Base-by-base conservation (phyloP, 2,888 invertebrate genomes). In the Cantharis lateralis region DNA sequence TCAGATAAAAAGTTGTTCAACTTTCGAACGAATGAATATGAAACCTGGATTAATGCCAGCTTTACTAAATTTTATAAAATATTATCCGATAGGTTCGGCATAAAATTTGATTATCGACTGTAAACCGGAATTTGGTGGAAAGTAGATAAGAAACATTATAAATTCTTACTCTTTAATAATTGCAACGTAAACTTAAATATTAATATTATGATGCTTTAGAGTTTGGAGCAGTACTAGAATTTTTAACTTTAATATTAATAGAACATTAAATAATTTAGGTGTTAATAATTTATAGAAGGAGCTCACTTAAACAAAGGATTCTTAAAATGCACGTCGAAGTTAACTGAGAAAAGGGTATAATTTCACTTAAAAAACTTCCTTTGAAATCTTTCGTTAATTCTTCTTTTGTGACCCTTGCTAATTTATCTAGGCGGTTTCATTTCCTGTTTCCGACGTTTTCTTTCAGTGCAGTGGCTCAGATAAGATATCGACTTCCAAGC, bases 381-480 rank as follows among this genome's bases (percentile, higher is more conserved):
- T 75, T 74, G 77, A 75, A 75, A 70, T 73, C 74, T 69, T 69
- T 70, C 77, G 77, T 77, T 77, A 77, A 77, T 77, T 77, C 74
- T 75, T 72, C 71, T 73, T 62, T 70, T 75, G 78, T 75, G 78
- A 72, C 75, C 78, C 75, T 72, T 78, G 71, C 78, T 78, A 75
- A 75, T 78, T 78, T 78, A 78, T 78, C 78, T 78, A 78, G 75
- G 75, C 71, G 75, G 78, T 72, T 78, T 78, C 78, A 78, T 78
- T 78, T 78, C 78, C 75, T 78, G 78, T 75, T 78, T 78, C 78
- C 78, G 75, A 74, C 75, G 75, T 78, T 78, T 78, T 78, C 78
- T 78, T 78, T 75, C 68, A 71, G 72, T 73, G 74, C 75, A 78
- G 78, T 72, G 66, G 72, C 68, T 75, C 78, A 78, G 75, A 74